Percentiles rank a stretch among this genome's conserved stretches.
These are phyloP conservation scores for Meloidogyne hapla DNA, from an alignment of 1,140 invertebrate genomes.

Conservation along the genomic window DNA sequence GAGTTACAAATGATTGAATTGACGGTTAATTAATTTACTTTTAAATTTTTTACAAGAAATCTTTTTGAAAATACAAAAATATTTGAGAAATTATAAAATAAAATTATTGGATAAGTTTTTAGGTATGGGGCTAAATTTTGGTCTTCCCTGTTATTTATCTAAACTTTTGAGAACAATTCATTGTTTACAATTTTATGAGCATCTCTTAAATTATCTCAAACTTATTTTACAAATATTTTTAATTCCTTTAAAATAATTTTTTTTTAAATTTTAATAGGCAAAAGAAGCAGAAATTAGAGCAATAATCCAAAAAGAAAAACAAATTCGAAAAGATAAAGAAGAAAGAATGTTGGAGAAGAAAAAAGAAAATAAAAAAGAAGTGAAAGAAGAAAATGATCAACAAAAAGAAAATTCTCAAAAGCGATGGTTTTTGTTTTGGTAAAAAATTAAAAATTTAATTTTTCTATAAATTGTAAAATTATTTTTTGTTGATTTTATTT, in stretches of 20 bases:
- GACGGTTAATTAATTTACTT: background rate
- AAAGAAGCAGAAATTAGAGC: background rate
- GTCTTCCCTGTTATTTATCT: too few species aligned
- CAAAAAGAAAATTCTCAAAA: background rate
- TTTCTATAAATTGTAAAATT: background rate
- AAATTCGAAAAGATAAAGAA: background rate
- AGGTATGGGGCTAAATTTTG: too few species aligned
- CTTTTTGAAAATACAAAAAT: too few species aligned
- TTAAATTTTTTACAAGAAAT: too few species aligned
- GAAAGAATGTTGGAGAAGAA: background rate
- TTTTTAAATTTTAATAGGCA: background rate
- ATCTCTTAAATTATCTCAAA: too few species aligned
- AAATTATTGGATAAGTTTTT: too few species aligned
- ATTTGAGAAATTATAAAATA: too few species aligned
- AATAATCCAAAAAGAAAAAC: background rate
- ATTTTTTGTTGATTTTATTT: background rate
- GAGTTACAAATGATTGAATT: background rate
- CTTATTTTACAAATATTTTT: too few species aligned
- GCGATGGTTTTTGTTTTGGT: background rate
- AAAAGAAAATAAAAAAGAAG: background rate
- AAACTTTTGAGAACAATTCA: too few species aligned
- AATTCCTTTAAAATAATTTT: background rate
- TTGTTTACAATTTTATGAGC: too few species aligned
- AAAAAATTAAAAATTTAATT: background rate
- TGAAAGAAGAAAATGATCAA: slow-evolving; percentile 6